phyloP scores from a whole-genome alignment of 64 coral and sea anemone genomes.

The Orbicella faveolata region DNA sequence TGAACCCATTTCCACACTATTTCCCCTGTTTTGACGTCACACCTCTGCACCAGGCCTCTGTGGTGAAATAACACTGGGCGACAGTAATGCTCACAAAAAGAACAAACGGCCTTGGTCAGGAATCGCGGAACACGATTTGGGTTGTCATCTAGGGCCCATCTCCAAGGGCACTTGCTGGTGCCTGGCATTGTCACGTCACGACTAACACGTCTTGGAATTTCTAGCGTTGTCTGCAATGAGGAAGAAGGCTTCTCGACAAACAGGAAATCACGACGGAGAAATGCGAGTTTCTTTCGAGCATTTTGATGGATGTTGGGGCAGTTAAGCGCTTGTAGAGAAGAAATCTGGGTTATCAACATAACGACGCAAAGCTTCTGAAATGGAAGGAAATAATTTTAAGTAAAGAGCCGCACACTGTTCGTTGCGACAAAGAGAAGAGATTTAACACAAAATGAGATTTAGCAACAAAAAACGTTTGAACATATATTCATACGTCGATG shows the following conservation, averaged over 20 bases:
- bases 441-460: too few species aligned
- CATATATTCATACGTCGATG: too few species aligned
- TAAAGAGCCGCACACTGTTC: background rate
- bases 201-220: background rate
- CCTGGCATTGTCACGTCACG: slow-evolving; percentile 8
- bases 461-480: too few species aligned
- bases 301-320: background rate
- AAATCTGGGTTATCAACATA: background rate
- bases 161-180: slow-evolving; percentile 40
- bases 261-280: background rate
- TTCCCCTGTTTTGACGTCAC: slow-evolving; percentile 48
- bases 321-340: background rate
- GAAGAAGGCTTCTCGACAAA: slow-evolving; percentile 4
- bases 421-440: too few species aligned
- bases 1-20: slow-evolving; percentile 33
- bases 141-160: slow-evolving; percentile 37
- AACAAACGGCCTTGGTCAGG: slow-evolving; percentile 60
- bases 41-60: slow-evolving; percentile 17
- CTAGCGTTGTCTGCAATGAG: background rate
- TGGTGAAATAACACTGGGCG: slow-evolving; percentile 28
- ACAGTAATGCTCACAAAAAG: slow-evolving; percentile 35
- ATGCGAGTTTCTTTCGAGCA: background rate
- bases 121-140: slow-evolving; percentile 45
- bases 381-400: background rate
- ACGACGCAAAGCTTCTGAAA: background rate